Conservation (phyloP, 2,113 vertebrate species). For the Xiphophorus couchianus region DNA sequence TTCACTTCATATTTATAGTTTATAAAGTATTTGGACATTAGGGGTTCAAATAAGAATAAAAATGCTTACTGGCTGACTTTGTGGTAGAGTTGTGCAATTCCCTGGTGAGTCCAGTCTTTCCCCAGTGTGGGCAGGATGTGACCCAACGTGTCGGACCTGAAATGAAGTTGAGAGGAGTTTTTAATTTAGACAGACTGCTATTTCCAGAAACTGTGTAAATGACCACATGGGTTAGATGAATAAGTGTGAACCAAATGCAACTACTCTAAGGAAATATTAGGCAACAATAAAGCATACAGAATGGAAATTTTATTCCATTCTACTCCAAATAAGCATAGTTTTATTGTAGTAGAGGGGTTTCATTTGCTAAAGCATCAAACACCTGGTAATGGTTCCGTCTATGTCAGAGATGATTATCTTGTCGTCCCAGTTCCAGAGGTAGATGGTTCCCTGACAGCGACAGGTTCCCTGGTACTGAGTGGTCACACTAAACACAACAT, state of each 20-base stretch:
- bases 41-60: not conserved
- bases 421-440: constrained; percentile 98
- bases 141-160: constrained; percentile 94
- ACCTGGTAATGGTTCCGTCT: constrained; percentile 98
- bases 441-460: constrained; percentile 96
- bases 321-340: accelerated
- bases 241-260: no score
- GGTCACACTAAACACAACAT: constrained; percentile 94
- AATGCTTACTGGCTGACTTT: constrained; percentile 97
- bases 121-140: constrained; percentile 96
- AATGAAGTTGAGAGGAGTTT: constrained; percentile 9
- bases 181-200: not conserved
- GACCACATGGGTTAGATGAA: not conserved
- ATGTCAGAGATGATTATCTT: constrained; percentile 97
- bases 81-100: constrained; percentile 94
- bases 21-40: not conserved
- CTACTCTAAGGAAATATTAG: not conserved
- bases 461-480: constrained; percentile 98
- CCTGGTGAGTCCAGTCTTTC: constrained; percentile 99
- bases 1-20: not conserved
- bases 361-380: not conserved
- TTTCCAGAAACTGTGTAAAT: no score
- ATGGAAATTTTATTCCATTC: not conserved
- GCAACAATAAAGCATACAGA: not conserved
- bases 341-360: no score